phyloP scores from a whole-genome alignment of 2,797 vertebrate species.

The Sphenopsis melanotis region DNA sequence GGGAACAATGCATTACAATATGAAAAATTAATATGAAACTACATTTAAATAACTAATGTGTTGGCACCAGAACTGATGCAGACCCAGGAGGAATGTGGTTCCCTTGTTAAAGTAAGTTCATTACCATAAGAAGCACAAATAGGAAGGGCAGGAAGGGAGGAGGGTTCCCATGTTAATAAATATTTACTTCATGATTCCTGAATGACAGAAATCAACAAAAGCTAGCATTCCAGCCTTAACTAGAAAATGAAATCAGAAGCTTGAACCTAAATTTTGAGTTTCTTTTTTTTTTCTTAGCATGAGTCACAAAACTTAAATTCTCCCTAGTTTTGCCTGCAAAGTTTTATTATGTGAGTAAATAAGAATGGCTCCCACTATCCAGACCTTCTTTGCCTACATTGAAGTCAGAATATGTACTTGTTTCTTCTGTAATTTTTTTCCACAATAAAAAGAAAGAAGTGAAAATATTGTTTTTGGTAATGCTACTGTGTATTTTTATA shows the following conservation, averaged over 20 bases:
- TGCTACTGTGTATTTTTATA: neutral
- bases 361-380: neutral
- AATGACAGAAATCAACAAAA: slow-evolving; percentile 60
- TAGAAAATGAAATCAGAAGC: neutral
- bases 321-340: neutral
- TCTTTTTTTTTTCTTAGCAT: neutral
- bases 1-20: slow-evolving; percentile 55
- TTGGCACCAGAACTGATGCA: slow-evolving; percentile 17
- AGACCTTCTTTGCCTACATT: neutral
- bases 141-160: slow-evolving; percentile 41
- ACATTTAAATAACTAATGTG: slow-evolving; percentile 65
- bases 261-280: neutral
- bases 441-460: neutral
- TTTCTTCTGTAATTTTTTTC: neutral
- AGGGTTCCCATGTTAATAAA: slow-evolving; percentile 62
- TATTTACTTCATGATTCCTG: slow-evolving; percentile 55
- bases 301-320: neutral
- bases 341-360: neutral
- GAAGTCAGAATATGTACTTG: neutral
- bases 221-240: neutral
- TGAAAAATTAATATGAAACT: slow-evolving; percentile 60
- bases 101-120: slow-evolving; percentile 50
- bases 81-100: slow-evolving; percentile 54
- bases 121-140: slow-evolving; percentile 62
- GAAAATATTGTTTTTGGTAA: neutral